A percentile compares a stretch with the other conserved stretches of the same genome.
Conservation (phyloP, 2,797 vertebrate genomes). For the Liasis olivaceus region DNA sequence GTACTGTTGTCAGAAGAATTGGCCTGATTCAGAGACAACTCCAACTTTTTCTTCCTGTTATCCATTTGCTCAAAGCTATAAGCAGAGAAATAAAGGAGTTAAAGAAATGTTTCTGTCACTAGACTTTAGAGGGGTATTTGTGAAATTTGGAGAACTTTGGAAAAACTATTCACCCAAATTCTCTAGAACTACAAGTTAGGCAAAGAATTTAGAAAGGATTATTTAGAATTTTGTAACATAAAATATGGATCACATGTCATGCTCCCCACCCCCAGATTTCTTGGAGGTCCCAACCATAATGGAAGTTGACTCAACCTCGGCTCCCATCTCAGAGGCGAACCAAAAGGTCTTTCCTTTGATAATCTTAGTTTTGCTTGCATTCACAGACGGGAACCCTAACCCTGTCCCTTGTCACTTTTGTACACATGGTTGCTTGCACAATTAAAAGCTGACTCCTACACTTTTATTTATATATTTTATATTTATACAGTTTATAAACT, state of each 20-base stretch:
- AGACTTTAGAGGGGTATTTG: neutral
- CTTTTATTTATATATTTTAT: neutral
- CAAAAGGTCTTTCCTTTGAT: neutral
- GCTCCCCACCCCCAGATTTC: neutral
- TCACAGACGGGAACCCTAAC: neutral
- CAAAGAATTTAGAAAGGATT: neutral
- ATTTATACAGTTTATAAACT: neutral
- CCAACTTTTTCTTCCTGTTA: conserved; percentile 37
- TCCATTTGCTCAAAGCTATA: neutral
- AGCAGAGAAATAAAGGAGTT: neutral
- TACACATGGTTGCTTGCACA: neutral
- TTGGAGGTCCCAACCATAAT: neutral
- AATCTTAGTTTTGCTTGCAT: neutral
- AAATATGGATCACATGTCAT: neutral
- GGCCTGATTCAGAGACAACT: neutral
- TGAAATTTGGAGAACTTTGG: neutral
- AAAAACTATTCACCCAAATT: neutral
- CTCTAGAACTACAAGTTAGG: neutral
- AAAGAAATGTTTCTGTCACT: neutral
- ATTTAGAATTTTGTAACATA: neutral
- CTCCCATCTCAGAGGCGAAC: neutral
- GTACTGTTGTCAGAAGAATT: neutral
- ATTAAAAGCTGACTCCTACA: neutral
- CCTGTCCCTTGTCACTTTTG: neutral
- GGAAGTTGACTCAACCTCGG: neutral